Evolutionary conservation across 2,113 vertebrate species (phyloP).

Genomic region (Amazona guildingii): DNA sequence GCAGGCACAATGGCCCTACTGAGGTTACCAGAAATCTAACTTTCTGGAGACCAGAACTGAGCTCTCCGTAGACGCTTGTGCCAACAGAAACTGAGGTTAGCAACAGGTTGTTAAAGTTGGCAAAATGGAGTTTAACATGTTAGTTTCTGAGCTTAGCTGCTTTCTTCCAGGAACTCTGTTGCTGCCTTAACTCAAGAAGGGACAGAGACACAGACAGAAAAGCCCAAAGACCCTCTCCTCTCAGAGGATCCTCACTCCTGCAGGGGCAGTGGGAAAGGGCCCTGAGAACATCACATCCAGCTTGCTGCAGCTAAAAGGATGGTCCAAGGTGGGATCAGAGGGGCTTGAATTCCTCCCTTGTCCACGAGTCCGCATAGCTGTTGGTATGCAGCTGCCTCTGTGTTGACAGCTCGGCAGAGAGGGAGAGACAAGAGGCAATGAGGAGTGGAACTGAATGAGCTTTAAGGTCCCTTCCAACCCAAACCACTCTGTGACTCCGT

Average conservation of each 20-base stretch:
- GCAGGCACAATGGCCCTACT: not conserved
- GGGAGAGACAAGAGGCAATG: not conserved
- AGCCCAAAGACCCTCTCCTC: not conserved
- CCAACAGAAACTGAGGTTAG: not conserved
- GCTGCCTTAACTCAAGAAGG: not conserved
- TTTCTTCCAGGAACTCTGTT: not conserved
- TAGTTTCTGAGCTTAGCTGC: not conserved
- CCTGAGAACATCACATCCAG: not conserved
- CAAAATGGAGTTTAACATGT: not conserved
- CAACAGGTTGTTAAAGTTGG: not conserved
- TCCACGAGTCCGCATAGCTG: rapidly evolving
- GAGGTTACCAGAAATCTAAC: not conserved
- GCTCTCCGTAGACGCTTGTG: not conserved
- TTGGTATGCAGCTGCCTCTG: rapidly evolving
- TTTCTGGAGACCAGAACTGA: not conserved
- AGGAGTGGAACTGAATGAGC: not conserved
- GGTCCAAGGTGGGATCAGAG: not conserved
- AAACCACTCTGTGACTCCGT: not conserved
- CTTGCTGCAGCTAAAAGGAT: not conserved
- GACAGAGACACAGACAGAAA: not conserved
- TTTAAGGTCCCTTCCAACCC: not conserved
- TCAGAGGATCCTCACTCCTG: not conserved
- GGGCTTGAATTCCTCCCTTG: not conserved
- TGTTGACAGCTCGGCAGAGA: not conserved
- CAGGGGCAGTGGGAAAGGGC: not conserved